A percentile compares a stretch with the other conserved stretches of the same genome.
Evolutionary conservation across 2,113 vertebrate genomes (phyloP).

Genomic region (Gallinago jamesoni): DNA sequence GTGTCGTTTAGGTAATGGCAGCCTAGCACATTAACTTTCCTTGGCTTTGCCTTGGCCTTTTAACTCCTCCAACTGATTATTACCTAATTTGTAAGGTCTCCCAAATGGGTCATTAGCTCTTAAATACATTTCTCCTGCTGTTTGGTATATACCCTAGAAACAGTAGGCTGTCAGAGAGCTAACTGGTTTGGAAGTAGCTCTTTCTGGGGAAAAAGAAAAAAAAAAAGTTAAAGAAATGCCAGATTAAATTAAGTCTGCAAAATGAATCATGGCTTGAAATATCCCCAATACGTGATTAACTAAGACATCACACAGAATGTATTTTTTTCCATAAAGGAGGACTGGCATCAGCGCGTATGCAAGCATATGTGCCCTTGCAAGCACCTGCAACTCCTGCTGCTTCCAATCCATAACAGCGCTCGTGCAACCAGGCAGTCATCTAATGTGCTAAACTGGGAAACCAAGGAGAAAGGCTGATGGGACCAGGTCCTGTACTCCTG

Average conservation of each 20-base stretch:
- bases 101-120: slow-evolving; percentile 31
- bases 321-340: not conserved
- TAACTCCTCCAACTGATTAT: slow-evolving; percentile 22
- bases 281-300: not conserved
- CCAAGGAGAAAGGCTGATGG: not conserved
- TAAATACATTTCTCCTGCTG: slow-evolving; percentile 37
- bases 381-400: not conserved
- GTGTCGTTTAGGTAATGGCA: slow-evolving; percentile 8
- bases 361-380: not conserved
- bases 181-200: not conserved
- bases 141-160: not conserved
- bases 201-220: not conserved
- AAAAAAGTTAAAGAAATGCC: not conserved
- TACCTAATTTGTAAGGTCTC: slow-evolving; percentile 24
- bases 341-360: not conserved
- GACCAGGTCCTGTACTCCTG: not conserved
- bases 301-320: not conserved
- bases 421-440: not conserved
- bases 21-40: slow-evolving; percentile 27
- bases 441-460: not conserved
- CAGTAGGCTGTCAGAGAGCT: not conserved
- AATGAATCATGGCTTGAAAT: slow-evolving; percentile 32
- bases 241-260: slow-evolving; percentile 8
- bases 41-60: slow-evolving; percentile 25
- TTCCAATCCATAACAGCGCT: not conserved